A percentile compares a stretch with the other conserved stretches of the same genome.
Evolutionary conservation across 2,797 vertebrate genomes (phyloP).

Genomic region (Cynopterus sphinx): DNA sequence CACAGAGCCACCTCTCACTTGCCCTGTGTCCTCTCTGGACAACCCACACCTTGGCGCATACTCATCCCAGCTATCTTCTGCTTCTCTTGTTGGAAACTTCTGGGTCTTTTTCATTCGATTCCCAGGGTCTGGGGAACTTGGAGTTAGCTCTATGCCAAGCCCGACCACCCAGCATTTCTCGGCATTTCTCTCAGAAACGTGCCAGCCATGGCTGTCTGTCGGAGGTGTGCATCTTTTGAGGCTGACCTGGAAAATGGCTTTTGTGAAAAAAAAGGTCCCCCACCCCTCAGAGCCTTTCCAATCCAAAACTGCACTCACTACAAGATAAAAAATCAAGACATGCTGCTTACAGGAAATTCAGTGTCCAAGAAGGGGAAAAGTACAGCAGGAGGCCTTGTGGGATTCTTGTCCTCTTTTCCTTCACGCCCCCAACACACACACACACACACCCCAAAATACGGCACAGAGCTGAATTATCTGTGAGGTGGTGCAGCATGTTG

Average conservation of each 20-base stretch:
- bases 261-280: neutral
- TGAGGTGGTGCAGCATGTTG: neutral
- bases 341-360: neutral
- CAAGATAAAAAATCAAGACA: neutral
- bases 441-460: neutral
- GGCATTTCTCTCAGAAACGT: neutral
- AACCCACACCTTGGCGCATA: neutral
- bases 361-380: neutral
- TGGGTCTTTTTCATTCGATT: neutral
- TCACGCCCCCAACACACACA: fast-evolving
- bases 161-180: neutral
- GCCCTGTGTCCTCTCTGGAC: neutral
- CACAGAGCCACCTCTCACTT: neutral
- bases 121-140: neutral
- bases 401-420: neutral
- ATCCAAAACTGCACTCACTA: neutral
- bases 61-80: neutral
- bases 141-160: neutral
- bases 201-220: neutral
- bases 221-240: neutral
- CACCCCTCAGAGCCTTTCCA: neutral
- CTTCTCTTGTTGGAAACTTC: neutral
- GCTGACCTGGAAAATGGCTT: neutral
- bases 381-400: neutral
- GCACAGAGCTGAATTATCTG: neutral